Percentiles rank a stretch among this genome's conserved stretches.
These are phyloP conservation scores for Phyllostomus hastatus DNA, from an alignment of 2,113 vertebrate species.

Conservation along the genomic window DNA sequence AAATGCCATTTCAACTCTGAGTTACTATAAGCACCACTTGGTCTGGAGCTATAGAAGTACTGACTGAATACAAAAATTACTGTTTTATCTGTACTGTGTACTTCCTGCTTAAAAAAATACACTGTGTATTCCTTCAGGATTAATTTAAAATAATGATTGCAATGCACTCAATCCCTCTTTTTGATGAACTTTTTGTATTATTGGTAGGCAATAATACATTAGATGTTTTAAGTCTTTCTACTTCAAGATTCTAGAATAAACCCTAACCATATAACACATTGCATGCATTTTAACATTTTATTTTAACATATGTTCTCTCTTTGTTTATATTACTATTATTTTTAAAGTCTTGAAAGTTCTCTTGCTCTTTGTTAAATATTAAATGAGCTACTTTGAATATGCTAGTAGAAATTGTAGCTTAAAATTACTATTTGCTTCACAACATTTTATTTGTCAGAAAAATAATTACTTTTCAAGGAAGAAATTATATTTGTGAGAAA, in stretches of 20 bases:
- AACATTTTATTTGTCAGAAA: neutral
- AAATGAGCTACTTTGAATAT: neutral
- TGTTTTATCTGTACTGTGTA: slow-evolving; percentile 70
- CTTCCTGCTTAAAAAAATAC: slow-evolving; percentile 63
- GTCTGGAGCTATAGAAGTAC: slow-evolving; percentile 69
- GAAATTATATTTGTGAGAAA: neutral
- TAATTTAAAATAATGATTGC: slow-evolving; percentile 3
- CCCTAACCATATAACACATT: neutral
- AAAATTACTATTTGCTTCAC: neutral
- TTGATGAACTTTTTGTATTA: slow-evolving; percentile 20
- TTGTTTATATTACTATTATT: neutral
- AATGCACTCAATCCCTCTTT: neutral
- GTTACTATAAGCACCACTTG: slow-evolving; percentile 76
- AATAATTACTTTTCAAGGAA: neutral
- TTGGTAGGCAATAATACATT: neutral
- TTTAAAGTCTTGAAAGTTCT: neutral
- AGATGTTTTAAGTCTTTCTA: neutral
- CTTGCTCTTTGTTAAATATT: neutral
- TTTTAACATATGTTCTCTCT: neutral
- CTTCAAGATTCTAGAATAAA: neutral
- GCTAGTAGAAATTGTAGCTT: neutral
- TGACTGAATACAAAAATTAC: slow-evolving; percentile 70
- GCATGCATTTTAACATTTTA: neutral
- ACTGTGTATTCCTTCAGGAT: slow-evolving; percentile 50
- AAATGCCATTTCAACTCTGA: slow-evolving; percentile 74